Evolutionary conservation across 2,888 invertebrate genomes (phyloP), one percentile per base, ranked within the genome.

Genomic region (Apoda limacodes): DNA sequence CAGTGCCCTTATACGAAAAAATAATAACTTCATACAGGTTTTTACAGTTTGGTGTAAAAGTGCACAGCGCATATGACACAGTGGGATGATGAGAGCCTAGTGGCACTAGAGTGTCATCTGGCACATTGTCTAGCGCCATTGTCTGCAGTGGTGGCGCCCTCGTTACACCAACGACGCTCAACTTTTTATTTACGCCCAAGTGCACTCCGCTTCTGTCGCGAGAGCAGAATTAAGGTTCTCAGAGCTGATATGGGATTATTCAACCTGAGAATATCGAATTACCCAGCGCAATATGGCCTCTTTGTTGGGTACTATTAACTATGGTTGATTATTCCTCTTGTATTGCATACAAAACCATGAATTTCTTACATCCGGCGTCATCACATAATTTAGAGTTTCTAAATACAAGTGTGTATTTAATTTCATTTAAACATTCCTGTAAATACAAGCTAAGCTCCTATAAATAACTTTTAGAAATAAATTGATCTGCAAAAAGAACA

Each of bases 121-220:
- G 60, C 69, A 71, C 69, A 74, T 71, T 75, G 75, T 74, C 70
- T 74, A 65, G 64, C 57, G 59, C 60, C 70, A 72, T 76, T 74
- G 78, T 76, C 66, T 68, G 58, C 51, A 50, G 57, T 53, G 46
- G 51, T 47, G 52, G 55, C 56, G 60, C 60, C 60, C 65, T 66
- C 67, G 66, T 70, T 68, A 75, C 68, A 65, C 50, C 66, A 65
- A 60, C 64, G 17, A 37, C 42, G 74, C 56, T 75, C 72, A 74
- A 70, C 72, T 75, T 76, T 76, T 76, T 80, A 76, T 76, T 80
- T 75, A 76, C 75, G 70, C 74, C 63, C 67, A 72, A 78, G 76
- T 75, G 74, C 78, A 74, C 76, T 76, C 65, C 52, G 65, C 60
- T 60, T 65, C 64, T 62, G 68, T 71, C 63, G 64, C 57, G 63